Base-by-base conservation (phyloP, 1,140 invertebrate genomes). In the Nebria ingens region DNA sequence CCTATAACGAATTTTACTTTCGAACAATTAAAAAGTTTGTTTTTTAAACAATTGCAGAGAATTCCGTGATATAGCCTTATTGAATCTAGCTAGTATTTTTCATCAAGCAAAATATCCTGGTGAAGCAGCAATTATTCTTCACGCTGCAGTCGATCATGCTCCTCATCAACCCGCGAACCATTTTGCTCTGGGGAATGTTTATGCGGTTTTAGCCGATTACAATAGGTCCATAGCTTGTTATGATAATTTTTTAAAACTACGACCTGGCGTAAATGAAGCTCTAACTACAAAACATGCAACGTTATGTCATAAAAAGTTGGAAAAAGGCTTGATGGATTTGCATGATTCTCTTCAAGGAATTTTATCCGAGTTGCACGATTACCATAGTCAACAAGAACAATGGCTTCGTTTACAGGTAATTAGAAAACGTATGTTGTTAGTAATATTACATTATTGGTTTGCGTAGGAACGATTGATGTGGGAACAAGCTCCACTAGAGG, bases 61-160 rank as follows among this genome's bases (percentile, higher is more conserved):
- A 56, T 82, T 82, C 64, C 84, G 86, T 68, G 87, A 91, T 70
- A 82, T 93, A 57, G 81, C 89, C 2, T 71, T 93, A 51, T 76
- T 91, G 17, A 90, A 84, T 63, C 70, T 92, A 60, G 90, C 87
- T n/a, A 87, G 86, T 45, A 82, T 93, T 63, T 73, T 93, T 3
- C 88, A 91, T 61, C 79, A 85, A 29, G 79, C 83, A 51, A 80
- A 80, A 51, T 76, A 81, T 59, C 81, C 82, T 11, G 81, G 82
- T 58, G 90, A 93, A 71, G 89, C 89, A 6, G 83, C 86, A 12
- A 80, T 88, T 55, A 74, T 93, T 51, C 74, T 93, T 0, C 83
- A 85, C 61, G 81, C 85, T 21, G 89, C 91, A 0, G 77, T 91
- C 21, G 87, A 91, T 64, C 83, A 91, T 64, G 82, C 84, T 9